Conservation (phyloP, 2,797 vertebrate species). For the Chaetodon trifasciatus region DNA sequence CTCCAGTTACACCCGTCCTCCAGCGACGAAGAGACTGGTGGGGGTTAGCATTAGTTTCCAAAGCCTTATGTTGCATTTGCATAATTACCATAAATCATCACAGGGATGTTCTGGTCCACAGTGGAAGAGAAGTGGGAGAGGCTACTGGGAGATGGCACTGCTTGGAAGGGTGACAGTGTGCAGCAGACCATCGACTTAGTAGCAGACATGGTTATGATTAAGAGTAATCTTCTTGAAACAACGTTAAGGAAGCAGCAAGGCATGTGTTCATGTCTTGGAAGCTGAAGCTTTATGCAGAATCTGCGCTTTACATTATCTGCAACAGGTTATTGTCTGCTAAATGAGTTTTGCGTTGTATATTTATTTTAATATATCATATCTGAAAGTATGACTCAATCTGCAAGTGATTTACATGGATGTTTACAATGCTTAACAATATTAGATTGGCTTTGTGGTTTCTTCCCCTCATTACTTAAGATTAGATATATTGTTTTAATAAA, state of each 20-base stretch:
- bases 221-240: constrained; percentile 34
- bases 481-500: not conserved
- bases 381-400: not conserved
- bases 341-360: not conserved
- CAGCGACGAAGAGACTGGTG: constrained; percentile 57
- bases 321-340: not conserved
- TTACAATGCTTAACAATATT: constrained; percentile 3
- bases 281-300: constrained; percentile 1
- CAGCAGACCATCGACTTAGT: constrained; percentile 40
- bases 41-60: constrained; percentile 80
- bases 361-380: constrained; percentile 1
- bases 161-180: constrained; percentile 41
- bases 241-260: not conserved
- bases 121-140: constrained; percentile 42
- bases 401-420: not conserved
- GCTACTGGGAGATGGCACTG: constrained; percentile 39
- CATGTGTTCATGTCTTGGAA: not conserved
- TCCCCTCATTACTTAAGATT: not conserved
- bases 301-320: not conserved
- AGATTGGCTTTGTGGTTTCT: not conserved
- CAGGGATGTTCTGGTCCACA: constrained; percentile 62
- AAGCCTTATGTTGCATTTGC: constrained; percentile 79
- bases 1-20: constrained; percentile 66
- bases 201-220: constrained; percentile 34
- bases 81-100: constrained; percentile 83